Conservation (phyloP, 2,888 invertebrate species). For the Aphrophora alni region DNA sequence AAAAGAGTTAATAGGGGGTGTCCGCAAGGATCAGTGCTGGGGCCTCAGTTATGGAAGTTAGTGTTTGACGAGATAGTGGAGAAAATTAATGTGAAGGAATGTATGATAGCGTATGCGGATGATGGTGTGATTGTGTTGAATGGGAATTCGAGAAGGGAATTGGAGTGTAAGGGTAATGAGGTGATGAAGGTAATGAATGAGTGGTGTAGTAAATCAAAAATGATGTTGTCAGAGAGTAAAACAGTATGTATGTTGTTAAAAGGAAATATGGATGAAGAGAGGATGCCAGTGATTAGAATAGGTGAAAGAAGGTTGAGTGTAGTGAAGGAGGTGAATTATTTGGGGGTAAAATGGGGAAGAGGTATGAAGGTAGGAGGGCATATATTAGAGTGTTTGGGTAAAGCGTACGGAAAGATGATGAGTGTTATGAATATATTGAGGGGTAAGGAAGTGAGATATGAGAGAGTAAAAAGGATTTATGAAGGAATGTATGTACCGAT, state of each 20-base stretch:
- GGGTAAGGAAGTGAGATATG: not conserved
- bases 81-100: not conserved
- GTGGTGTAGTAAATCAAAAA: not conserved
- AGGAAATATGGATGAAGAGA: not conserved
- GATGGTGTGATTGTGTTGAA: not conserved
- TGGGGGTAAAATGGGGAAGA: not conserved
- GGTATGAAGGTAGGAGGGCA: not conserved
- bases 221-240: not conserved
- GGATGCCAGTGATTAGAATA: not conserved
- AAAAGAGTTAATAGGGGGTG: not conserved
- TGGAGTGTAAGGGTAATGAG: not conserved
- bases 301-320: not conserved
- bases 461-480: not conserved
- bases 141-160: not conserved
- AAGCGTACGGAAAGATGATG: not conserved
- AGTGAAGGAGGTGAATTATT: not conserved
- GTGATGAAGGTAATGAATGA: not conserved
- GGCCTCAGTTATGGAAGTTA: not conserved
- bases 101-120: not conserved
- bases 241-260: not conserved
- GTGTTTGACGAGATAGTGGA: not conserved
- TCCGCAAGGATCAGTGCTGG: not conserved
- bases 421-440: not conserved
- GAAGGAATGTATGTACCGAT: not conserved
- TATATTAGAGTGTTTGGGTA: not conserved